Evolutionary conservation across 2,888 invertebrate genomes (phyloP), one percentile per base, ranked within the genome.

Genomic region (Cryptocephalus primarius): DNA sequence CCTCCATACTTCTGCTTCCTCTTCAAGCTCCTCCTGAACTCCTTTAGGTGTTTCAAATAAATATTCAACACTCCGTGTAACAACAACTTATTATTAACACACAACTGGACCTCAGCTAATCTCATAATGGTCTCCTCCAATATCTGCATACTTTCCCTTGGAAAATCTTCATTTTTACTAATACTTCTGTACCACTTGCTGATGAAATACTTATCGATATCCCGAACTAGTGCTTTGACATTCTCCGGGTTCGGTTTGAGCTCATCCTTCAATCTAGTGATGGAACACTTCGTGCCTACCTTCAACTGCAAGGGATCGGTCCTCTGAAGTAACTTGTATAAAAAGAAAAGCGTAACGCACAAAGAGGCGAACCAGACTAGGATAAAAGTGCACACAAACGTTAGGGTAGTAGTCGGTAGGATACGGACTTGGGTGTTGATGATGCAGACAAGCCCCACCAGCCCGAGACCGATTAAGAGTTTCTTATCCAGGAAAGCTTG

Each of bases 21-120:
- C 60, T 79, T 81, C n/a, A 78, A 52, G 22, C 78, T 74, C 59
- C 77, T 76, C 36, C 75, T 73, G 59, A 79, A 82, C 58, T 83
- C 82, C 56, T 80, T 82, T 12, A 81, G 65, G 60, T 83, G 82
- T 42, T 74, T 74, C 22, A 78, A 68, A 39, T 79, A 65, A 45
- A 83, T 70, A 42, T 77, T 75, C 13, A 78, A 65, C 39, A 69
- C 48, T 32, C 71, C 72, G 50, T 73, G 69, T 9, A 67, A 56
- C 34, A 75, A 53, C 48, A 66, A 65, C 41, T 68, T 62, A 47
- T 69, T 67, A 50, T 72, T 70, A 38, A 74, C 63, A 47, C 65
- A 55, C 39, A 63, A 52, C 47, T 71, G 58, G 48, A 71, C 66
- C 45, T 66, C 61, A 14, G 67, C 59, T 14, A 75, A 55, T 51